Percentiles rank a stretch among this genome's conserved stretches.
These are phyloP conservation scores for Spodoptera litura DNA, from an alignment of 1,140 invertebrate species.

Conservation along the genomic window DNA sequence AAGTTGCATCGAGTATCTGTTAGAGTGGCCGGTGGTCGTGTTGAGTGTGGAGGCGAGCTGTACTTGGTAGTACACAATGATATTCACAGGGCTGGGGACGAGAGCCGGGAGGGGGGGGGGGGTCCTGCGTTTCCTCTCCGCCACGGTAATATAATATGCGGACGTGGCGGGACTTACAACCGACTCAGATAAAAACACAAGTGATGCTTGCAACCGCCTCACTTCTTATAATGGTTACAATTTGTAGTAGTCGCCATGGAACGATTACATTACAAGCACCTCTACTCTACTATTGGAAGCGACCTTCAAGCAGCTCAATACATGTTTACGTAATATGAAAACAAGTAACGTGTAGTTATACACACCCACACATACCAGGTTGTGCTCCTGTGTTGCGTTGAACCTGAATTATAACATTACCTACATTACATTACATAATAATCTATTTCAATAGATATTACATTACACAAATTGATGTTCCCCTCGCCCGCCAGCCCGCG, in stretches of 20 bases:
- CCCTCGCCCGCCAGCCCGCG: neutral
- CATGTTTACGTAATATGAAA: neutral
- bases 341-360: no score
- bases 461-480: no score
- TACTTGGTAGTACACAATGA: conserved; percentile 20
- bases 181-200: conserved; percentile 25
- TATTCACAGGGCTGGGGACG: neutral
- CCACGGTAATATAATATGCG: conserved; percentile 27
- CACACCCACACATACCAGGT: no score
- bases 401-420: no score
- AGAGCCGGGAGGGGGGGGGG: neutral
- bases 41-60: neutral
- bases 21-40: no score
- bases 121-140: neutral
- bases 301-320: no score
- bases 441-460: no score
- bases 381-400: no score
- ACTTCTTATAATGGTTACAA: conserved; percentile 13
- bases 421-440: no score
- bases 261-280: neutral
- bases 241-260: conserved; percentile 2
- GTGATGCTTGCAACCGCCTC: neutral
- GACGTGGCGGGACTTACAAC: conserved; percentile 29
- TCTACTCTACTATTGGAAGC: no score
- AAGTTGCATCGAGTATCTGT: no score